These are phyloP conservation scores for Tachysurus fulvidraco DNA, from an alignment of 2,113 vertebrate genomes.

Conservation along the genomic window DNA sequence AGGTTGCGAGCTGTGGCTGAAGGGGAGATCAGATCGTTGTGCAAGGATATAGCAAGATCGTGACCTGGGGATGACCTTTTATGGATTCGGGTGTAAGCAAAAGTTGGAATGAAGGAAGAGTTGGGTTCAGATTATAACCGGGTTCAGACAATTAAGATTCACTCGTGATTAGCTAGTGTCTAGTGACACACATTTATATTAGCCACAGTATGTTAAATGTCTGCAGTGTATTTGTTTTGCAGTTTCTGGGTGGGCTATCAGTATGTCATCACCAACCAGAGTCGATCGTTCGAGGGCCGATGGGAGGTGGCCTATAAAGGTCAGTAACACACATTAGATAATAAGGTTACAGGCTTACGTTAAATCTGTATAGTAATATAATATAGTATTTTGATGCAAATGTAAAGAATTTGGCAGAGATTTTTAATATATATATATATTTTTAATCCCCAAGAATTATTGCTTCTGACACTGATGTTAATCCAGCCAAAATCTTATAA, in stretches of 20 bases:
- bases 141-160: background rate
- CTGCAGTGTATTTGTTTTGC: background rate
- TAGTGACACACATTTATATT: background rate
- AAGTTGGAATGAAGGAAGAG: no score
- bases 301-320: slow-evolving; percentile 98
- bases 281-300: slow-evolving; percentile 86
- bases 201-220: background rate
- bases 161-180: background rate
- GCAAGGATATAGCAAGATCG: no score
- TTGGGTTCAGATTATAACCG: background rate
- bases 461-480: background rate
- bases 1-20: no score
- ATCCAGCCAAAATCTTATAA: background rate
- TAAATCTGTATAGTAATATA: background rate
- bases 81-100: background rate
- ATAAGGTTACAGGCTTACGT: background rate
- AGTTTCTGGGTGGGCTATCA: slow-evolving; percentile 99
- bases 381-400: background rate
- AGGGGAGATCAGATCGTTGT: no score
- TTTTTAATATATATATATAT: no score
- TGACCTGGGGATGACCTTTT: no score
- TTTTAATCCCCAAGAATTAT: background rate
- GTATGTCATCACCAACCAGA: slow-evolving; percentile 91
- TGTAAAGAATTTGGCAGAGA: background rate
- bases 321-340: slow-evolving; percentile 49